These are phyloP conservation scores for Danio kyathit DNA, from an alignment of 2,797 vertebrate genomes.

Conservation along the genomic window DNA sequence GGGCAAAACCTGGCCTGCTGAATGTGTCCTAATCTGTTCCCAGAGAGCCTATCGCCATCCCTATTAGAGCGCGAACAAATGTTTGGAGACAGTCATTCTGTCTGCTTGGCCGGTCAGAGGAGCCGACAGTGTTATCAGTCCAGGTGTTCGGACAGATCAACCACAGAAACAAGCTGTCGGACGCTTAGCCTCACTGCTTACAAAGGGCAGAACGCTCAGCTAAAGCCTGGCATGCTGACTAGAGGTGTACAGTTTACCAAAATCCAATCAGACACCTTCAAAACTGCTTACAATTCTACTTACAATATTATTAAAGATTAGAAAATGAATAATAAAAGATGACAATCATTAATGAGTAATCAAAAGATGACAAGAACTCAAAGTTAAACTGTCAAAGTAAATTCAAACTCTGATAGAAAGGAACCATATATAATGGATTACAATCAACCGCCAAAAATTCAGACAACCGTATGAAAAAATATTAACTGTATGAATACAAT, in stretches of 20 bases:
- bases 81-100: slow-evolving; percentile 62
- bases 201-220: slow-evolving; percentile 11
- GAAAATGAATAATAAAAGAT: too few relatives aligned
- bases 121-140: slow-evolving; percentile 42
- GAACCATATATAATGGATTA: too few relatives aligned
- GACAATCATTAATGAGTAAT: too few relatives aligned
- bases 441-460: too few relatives aligned
- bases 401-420: too few relatives aligned
- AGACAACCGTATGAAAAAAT: too few relatives aligned
- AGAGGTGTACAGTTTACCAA: background rate
- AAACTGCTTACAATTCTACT: too few relatives aligned
- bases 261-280: too few relatives aligned
- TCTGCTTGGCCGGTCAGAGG: slow-evolving; percentile 64
- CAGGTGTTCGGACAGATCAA: slow-evolving; percentile 64
- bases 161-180: slow-evolving; percentile 69
- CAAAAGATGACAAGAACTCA: too few relatives aligned
- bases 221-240: slow-evolving; percentile 3
- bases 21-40: slow-evolving; percentile 47
- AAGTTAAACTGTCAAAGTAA: too few relatives aligned
- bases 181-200: slow-evolving; percentile 48
- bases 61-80: slow-evolving; percentile 59
- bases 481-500: too few relatives aligned
- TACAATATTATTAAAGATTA: too few relatives aligned
- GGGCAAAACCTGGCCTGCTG: slow-evolving; percentile 42
- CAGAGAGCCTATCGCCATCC: slow-evolving; percentile 47